Percentiles rank a stretch among this genome's conserved stretches.
Evolutionary conservation across 1,140 invertebrate genomes (phyloP).

Genomic region (Galleria mellonella): DNA sequence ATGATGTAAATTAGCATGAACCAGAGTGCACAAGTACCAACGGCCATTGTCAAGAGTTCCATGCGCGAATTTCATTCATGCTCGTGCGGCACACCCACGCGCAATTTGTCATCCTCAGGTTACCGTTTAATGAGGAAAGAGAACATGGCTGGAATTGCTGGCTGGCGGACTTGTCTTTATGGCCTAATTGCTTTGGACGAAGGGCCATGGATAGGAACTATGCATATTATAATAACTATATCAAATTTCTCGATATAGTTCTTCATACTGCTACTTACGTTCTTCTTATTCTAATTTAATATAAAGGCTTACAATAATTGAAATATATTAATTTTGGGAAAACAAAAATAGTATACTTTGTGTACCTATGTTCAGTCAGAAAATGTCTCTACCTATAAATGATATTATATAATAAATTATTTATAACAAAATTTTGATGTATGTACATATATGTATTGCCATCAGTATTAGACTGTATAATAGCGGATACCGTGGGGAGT

Average conservation of each 20-base stretch:
- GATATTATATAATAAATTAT: neutral
- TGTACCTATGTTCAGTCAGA: neutral
- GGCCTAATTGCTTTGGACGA: neutral
- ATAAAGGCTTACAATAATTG: neutral
- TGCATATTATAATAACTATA: neutral
- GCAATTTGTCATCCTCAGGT: slow-evolving; percentile 45
- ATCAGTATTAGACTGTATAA: neutral
- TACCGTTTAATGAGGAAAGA: slow-evolving; percentile 51
- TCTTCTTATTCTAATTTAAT: neutral
- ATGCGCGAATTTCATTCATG: slow-evolving; percentile 56
- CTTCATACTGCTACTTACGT: neutral
- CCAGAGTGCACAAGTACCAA: slow-evolving; percentile 25
- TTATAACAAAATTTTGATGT: too few relatives aligned
- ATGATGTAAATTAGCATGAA: slow-evolving; percentile 9
- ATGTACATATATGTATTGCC: neutral
- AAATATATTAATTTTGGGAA: neutral
- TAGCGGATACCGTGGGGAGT: neutral
- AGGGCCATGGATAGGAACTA: neutral
- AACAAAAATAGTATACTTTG: too few relatives aligned
- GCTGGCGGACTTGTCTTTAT: slow-evolving; percentile 8
- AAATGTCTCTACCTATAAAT: neutral
- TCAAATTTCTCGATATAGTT: neutral
- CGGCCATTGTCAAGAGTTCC: slow-evolving; percentile 10
- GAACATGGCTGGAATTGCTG: slow-evolving; percentile 30
- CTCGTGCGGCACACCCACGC: slow-evolving; percentile 38